These are phyloP conservation scores for Cylindroiulus punctatus DNA, from an alignment of 2,888 invertebrate genomes.

Conservation along the genomic window DNA sequence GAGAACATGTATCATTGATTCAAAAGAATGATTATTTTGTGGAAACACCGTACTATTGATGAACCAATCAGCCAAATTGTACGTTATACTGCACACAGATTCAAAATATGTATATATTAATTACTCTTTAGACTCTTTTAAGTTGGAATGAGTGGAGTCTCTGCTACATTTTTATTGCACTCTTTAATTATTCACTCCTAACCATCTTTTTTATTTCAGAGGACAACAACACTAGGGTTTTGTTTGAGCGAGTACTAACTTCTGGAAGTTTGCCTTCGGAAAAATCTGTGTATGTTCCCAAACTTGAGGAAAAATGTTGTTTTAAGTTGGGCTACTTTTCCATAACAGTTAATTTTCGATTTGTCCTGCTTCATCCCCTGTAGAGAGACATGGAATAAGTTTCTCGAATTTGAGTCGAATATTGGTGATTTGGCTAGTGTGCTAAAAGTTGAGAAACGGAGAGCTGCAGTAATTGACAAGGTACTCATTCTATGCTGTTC, in stretches of 20 bases:
- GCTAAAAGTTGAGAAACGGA: slow-evolving; percentile 93
- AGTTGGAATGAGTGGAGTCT: not conserved
- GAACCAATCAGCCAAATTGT: no score
- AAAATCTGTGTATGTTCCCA: slow-evolving; percentile 79
- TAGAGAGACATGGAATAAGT: slow-evolving; percentile 97
- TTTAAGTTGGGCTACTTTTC: no score
- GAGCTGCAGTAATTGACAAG: slow-evolving; percentile 90
- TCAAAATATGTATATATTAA: not conserved
- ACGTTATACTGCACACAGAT: no score
- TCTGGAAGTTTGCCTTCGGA: slow-evolving; percentile 90
- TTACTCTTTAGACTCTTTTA: not conserved
- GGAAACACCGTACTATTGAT: no score
- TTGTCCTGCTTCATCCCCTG: slow-evolving; percentile 52
- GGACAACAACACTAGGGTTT: slow-evolving; percentile 99
- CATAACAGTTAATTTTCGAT: not conserved
- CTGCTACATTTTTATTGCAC: not conserved
- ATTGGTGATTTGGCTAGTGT: slow-evolving; percentile 98
- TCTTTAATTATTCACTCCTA: slow-evolving; percentile 46
- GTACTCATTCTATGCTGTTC: slow-evolving; percentile 69
- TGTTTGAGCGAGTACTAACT: slow-evolving; percentile 95
- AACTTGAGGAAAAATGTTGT: not conserved
- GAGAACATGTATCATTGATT: no score
- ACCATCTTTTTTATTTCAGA: slow-evolving; percentile 72
- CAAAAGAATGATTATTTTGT: no score
- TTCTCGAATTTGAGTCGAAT: slow-evolving; percentile 97